Percentiles rank a stretch among this genome's conserved stretches.
Evolutionary conservation across 2,113 vertebrate species (phyloP).

Genomic region (Menura novaehollandiae): DNA sequence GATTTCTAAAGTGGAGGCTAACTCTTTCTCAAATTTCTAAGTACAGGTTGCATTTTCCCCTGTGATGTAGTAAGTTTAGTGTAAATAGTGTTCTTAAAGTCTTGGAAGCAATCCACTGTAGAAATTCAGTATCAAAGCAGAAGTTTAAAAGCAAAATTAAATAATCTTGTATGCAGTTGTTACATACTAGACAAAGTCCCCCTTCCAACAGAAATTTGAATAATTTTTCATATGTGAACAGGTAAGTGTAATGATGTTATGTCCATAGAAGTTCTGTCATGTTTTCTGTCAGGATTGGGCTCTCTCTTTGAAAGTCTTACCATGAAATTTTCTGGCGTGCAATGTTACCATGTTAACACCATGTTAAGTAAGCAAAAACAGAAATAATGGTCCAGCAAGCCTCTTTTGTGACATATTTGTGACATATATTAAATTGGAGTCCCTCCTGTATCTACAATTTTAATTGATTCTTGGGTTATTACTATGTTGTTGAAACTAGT

Average conservation of each 20-base stretch:
- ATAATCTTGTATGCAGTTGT: not conserved
- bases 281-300: not conserved
- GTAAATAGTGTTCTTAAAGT: not conserved
- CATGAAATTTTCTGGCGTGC: not conserved
- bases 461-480: not conserved
- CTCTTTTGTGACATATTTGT: not conserved
- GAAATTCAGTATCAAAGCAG: not conserved
- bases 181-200: not conserved
- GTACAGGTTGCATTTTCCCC: not conserved
- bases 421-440: not conserved
- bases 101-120: not conserved
- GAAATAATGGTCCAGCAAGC: not conserved
- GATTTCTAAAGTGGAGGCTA: not conserved
- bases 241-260: not conserved
- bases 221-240: not conserved
- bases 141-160: not conserved
- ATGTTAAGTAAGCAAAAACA: not conserved
- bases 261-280: not conserved
- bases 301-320: not conserved
- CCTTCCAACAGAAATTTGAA: not conserved
- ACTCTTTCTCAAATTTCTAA: not conserved
- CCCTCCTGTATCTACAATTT: not conserved
- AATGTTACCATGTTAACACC: not conserved
- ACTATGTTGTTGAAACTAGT: not conserved
- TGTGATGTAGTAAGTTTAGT: not conserved